Conservation (phyloP, 2,888 invertebrate species). For the Lithophane ornitopus region DNA sequence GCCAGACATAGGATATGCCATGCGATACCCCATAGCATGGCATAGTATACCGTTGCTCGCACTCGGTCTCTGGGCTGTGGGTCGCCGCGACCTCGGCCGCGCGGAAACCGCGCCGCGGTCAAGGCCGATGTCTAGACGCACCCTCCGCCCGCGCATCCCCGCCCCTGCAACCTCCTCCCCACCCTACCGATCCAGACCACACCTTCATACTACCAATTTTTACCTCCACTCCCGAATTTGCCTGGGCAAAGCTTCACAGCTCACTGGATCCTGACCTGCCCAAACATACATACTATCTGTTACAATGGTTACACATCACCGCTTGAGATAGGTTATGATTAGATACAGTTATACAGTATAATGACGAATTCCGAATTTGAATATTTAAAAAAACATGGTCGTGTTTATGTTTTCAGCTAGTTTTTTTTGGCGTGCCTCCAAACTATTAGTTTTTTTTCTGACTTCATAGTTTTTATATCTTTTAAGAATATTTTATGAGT, state of each 20-base stretch:
- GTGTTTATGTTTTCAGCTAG: slow-evolving; percentile 52
- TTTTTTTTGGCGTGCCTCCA: slow-evolving; percentile 50
- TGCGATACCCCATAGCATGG: slow-evolving; percentile 38
- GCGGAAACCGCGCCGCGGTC: slow-evolving; percentile 89
- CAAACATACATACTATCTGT: slow-evolving; percentile 52
- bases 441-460: slow-evolving; percentile 17
- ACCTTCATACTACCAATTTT: slow-evolving; percentile 79
- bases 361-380: slow-evolving; percentile 53
- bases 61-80: slow-evolving; percentile 87
- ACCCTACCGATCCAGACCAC: slow-evolving; percentile 65
- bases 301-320: slow-evolving; percentile 36
- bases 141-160: slow-evolving; percentile 74
- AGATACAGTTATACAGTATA: slow-evolving; percentile 47
- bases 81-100: slow-evolving; percentile 85
- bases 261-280: slow-evolving; percentile 80
- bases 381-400: slow-evolving; percentile 41
- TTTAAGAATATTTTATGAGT: slow-evolving; percentile 21
- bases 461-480: slow-evolving; percentile 31
- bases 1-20: slow-evolving; percentile 19
- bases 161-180: slow-evolving; percentile 66
- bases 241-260: slow-evolving; percentile 78
- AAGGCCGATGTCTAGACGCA: slow-evolving; percentile 89
- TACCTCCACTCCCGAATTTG: slow-evolving; percentile 79
- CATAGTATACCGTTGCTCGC: slow-evolving; percentile 69
- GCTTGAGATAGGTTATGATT: slow-evolving; percentile 58